Evolutionary conservation across 2,888 invertebrate species (phyloP).

Genomic region (Melinaea menophilus): DNA sequence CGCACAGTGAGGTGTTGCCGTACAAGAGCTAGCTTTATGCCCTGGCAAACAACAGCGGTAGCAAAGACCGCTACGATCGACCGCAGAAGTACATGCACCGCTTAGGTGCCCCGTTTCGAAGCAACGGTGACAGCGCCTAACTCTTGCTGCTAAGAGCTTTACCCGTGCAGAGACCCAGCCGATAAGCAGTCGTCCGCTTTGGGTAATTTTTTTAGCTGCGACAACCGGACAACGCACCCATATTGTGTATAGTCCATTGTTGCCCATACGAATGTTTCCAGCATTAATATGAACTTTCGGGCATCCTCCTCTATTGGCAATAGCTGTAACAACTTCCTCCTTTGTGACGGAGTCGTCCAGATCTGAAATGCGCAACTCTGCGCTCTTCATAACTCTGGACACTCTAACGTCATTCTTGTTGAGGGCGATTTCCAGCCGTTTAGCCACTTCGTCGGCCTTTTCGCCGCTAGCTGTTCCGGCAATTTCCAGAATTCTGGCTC

Average conservation of each 20-base stretch:
- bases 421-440: no score
- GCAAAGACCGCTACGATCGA: neutral
- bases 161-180: conserved; percentile 5
- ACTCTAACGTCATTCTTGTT: no score
- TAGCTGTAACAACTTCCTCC: conserved; percentile 16
- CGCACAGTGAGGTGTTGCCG: conserved; percentile 20
- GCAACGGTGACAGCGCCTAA: conserved; percentile 27
- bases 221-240: conserved; percentile 23
- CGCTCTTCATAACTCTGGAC: neutral
- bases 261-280: conserved; percentile 6
- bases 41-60: conserved; percentile 27
- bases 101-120: conserved; percentile 21
- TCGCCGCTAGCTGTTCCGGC: no score
- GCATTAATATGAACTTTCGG: neutral
- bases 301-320: conserved; percentile 19
- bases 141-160: conserved; percentile 8
- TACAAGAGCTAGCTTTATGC: conserved; percentile 22
- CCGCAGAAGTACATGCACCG: neutral
- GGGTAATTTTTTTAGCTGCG: conserved; percentile 23
- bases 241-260: neutral
- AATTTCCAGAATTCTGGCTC: no score
- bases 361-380: conserved; percentile 24
- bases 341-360: conserved; percentile 29
- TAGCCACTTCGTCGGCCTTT: no score
- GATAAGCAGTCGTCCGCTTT: neutral